Evolutionary conservation across 2,797 vertebrate species (phyloP).

Genomic region (Nannoperca obscura): DNA sequence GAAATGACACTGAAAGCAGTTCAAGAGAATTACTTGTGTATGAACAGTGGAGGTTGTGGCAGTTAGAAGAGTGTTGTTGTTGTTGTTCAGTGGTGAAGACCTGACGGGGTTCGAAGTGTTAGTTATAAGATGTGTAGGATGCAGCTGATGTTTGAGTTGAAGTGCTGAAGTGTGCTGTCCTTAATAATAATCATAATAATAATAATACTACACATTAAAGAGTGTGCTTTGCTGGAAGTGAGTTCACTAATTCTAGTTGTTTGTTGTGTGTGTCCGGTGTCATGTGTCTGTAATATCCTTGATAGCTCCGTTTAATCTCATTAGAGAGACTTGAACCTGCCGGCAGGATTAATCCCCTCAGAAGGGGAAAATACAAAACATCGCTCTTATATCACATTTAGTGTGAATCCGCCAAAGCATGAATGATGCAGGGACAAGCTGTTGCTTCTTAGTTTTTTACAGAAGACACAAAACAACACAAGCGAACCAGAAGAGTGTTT

Average conservation of each 20-base stretch:
- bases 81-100: neutral
- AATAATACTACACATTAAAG: neutral
- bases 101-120: neutral
- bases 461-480: constrained; percentile 30
- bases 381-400: neutral
- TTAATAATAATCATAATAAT: neutral
- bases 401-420: constrained; percentile 5
- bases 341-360: constrained; percentile 44
- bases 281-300: constrained; percentile 19
- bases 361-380: neutral
- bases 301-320: constrained; percentile 43
- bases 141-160: too few species aligned
- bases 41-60: too few species aligned
- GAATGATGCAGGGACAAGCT: neutral
- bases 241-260: neutral
- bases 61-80: neutral
- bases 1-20: neutral
- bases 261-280: neutral
- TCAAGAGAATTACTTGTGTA: neutral
- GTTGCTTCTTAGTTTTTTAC: constrained; percentile 5
- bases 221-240: neutral
- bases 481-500: constrained; percentile 43
- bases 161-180: too few species aligned
- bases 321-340: constrained; percentile 24
- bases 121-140: too few species aligned